Base-by-base conservation (phyloP, 2,888 invertebrate genomes). In the Gisinianus flammeolus region DNA sequence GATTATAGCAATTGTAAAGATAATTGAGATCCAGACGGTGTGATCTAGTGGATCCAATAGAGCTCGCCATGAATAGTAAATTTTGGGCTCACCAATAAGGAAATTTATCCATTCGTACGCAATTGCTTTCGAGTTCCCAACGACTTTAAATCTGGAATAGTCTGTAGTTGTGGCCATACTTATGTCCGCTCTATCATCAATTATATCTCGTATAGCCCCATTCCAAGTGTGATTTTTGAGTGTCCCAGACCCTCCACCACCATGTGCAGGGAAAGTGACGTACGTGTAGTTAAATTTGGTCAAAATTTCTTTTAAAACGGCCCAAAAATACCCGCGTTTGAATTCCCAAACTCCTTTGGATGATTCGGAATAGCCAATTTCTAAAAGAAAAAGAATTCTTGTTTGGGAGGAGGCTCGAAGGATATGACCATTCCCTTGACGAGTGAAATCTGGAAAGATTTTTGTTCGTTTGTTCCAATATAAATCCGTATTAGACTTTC, bases 191-290 rank as follows among this genome's bases (percentile, higher is more conserved):
- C 73, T 24, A 22, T 33, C 31, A 31, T 58, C 67, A 26, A 33
- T 30, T 10, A 78, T 73, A 31, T 78, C 78, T 12, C 74, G 44
- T n/a, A 74, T 54, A 16, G 69, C 62, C n/a, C 69, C 78, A 30
- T 67, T 66, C 78, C 69, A 74, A 6, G 28, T 10, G 24, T 69
- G 58, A 33, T 68, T 68, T 22, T 56, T 44, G 19, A 73, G 22
- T 2, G 67, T 73, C 22, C 78, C 78, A 28, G 78, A 73, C 19
- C 67, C 69, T 10, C 69, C 58, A 8, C 73, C 67, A n/a, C 62
- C 22, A 24, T 54, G 24, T 16, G 71, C 62, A 6, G 67, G 67
- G 24, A 67, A 66, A 10, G 72, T 35, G 10, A 66, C 33, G 66
- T 72, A 78, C 3, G 73, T 73, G 35, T 31, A 78, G 33, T 78